Base-by-base conservation (phyloP, 1,140 invertebrate species). In the Lutraria rhynchaena region DNA sequence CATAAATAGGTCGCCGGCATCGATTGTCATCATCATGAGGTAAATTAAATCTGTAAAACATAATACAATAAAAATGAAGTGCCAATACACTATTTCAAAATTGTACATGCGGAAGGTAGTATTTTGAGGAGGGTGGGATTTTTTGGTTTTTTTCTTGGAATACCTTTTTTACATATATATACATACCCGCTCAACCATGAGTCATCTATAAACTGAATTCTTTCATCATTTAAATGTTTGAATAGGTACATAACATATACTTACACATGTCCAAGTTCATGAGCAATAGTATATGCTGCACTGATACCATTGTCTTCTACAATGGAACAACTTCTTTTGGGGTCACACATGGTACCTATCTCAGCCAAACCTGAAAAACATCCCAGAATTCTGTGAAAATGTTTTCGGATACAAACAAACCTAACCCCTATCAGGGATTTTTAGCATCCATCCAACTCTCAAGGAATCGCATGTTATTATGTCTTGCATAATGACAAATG, bases 231-330 rank as follows among this genome's bases (percentile, higher is more conserved):
- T n/a, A n/a, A n/a, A n/a, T n/a, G n/a, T n/a, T n/a, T n/a, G n/a
- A n/a, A n/a, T n/a, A n/a, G n/a, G n/a, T n/a, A n/a, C n/a, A n/a
- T n/a, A n/a, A n/a, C n/a, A n/a, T 22, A 57, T 82, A 91, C 96
- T 95, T 92, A 98, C 97, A 98, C 97, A 93, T 98, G 97, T 77
- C 97, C 97, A 87, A 98, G 93, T 93, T 98, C 97, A 91, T 98
- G 97, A 49, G 97, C 96, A 87, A 98, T 97, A 35, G 97, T 98
- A 91, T 97, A 97, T 5, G 96, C 96, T 77, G 97, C 93, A 89
- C 96, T 96, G 82, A 98, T 96, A 53, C 97, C 97, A 92, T 97
- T 97, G 93, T 98, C 97, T 92, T 98, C 96, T 87, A 97, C 97
- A 85, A 98, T 96, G 84, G 96, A 97, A 92, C 97, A 98, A 88